Percentiles rank a stretch among this genome's conserved stretches.
Conservation (phyloP, 2,113 vertebrate species). For the Recurvirostra avosetta region DNA sequence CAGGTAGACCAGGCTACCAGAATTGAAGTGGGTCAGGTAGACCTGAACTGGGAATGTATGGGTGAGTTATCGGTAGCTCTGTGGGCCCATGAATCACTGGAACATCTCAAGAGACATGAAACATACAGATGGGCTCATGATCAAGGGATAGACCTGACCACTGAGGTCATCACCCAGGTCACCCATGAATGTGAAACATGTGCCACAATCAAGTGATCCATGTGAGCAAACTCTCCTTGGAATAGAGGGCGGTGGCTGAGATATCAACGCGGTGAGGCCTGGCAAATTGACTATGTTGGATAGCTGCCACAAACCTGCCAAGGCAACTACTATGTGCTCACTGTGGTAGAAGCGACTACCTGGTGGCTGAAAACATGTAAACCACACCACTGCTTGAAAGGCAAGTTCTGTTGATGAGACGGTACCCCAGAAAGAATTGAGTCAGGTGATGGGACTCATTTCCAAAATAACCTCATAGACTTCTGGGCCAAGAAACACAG, state of each 20-base stretch:
- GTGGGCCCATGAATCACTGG: neutral
- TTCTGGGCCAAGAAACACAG: neutral
- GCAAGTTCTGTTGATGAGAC: neutral
- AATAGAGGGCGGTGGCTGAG: neutral
- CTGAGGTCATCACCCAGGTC: neutral
- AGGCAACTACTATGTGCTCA: neutral
- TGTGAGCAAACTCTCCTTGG: neutral
- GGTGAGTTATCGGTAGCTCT: neutral
- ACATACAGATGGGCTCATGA: neutral
- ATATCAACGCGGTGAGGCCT: accelerated
- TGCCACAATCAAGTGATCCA: neutral
- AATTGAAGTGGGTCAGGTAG: neutral
- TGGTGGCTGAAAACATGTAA: neutral
- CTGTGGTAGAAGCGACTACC: neutral
- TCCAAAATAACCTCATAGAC: neutral
- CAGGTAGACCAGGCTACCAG: neutral
- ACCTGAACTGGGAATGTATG: neutral
- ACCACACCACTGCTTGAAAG: neutral
- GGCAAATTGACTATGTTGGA: neutral
- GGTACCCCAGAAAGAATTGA: neutral
- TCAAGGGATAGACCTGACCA: neutral
- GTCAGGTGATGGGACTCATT: neutral
- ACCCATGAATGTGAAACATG: neutral
- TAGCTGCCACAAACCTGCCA: neutral
- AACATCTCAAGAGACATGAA: neutral